Percentiles rank a stretch among this genome's conserved stretches.
phyloP scores from a whole-genome alignment of 2,113 vertebrate genomes.

The Erinaceus europaeus region DNA sequence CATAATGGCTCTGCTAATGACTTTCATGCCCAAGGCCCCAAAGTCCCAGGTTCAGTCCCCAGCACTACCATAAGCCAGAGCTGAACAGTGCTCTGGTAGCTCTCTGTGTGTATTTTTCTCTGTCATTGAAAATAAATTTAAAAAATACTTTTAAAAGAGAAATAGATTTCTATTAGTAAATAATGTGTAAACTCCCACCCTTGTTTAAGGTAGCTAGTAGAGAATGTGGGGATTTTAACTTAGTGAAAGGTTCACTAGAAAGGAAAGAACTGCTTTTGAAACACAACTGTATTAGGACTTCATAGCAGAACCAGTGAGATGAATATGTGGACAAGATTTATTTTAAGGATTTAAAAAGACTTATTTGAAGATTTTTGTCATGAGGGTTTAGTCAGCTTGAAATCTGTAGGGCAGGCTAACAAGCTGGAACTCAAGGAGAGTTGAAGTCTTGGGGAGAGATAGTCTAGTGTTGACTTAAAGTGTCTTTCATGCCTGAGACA shows the following conservation, averaged over 20 bases:
- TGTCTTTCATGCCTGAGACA: too few species aligned
- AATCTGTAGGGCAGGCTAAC: background rate
- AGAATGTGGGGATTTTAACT: background rate
- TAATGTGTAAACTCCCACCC: background rate
- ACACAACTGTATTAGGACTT: background rate
- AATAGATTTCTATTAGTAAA: slow-evolving; percentile 2
- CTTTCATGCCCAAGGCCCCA: too few species aligned
- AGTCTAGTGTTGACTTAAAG: too few species aligned
- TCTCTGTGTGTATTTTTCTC: too few species aligned
- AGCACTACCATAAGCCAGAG: too few species aligned
- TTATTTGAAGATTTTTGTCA: too few species aligned
- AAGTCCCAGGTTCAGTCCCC: too few species aligned
- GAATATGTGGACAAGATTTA: background rate
- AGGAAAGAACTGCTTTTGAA: slow-evolving; percentile 26
- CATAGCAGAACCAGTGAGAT: background rate
- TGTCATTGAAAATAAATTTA: too few species aligned
- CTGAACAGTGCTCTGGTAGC: too few species aligned
- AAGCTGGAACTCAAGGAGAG: background rate
- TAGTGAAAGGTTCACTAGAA: slow-evolving; percentile 16
- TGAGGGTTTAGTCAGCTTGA: too few species aligned
- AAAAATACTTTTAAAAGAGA: background rate
- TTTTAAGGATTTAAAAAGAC: slow-evolving; percentile 37
- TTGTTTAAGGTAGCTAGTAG: background rate
- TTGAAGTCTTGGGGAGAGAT: too few species aligned
- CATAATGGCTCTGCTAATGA: too few species aligned